Percentiles rank a stretch among this genome's conserved stretches.
Conservation (phyloP, 30 jellyfish, hydroid and myxozoan genomes). For the Aurelia coerulea region DNA sequence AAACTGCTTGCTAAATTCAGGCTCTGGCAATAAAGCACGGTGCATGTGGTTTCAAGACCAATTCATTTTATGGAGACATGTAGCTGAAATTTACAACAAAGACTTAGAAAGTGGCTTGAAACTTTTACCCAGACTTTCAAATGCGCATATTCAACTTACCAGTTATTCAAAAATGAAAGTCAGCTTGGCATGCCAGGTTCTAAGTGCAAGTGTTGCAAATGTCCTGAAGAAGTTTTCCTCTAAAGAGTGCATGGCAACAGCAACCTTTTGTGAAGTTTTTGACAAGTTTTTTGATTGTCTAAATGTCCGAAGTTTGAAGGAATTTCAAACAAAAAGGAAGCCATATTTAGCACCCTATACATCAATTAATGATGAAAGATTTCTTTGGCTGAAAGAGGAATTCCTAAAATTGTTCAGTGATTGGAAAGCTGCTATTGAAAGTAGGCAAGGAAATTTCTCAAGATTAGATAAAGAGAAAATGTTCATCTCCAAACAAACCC, state of each 20-base stretch:
- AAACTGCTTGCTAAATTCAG: constrained; percentile 36
- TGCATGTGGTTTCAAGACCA: constrained; percentile 69
- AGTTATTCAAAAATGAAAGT: constrained; percentile 69
- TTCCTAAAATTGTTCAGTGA: constrained; percentile 18
- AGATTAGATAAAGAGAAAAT: constrained; percentile 1
- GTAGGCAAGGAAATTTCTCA: constrained; percentile 9
- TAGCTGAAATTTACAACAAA: constrained; percentile 40
- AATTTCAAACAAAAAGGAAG: constrained; percentile 28
- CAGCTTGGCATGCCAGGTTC: constrained; percentile 68
- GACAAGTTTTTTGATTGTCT: constrained; percentile 53
- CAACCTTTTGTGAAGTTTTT: constrained; percentile 65
- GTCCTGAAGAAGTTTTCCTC: constrained; percentile 64
- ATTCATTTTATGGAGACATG: constrained; percentile 63
- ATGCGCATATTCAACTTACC: constrained; percentile 51
- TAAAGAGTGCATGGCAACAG: constrained; percentile 59
- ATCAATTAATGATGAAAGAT: constrained; percentile 35
- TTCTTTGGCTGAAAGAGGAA: constrained; percentile 27
- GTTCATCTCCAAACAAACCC: background rate
- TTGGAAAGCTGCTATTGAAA: constrained; percentile 25
- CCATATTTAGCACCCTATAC: constrained; percentile 50
- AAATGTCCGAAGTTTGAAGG: constrained; percentile 33
- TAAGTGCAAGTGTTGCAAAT: constrained; percentile 62
- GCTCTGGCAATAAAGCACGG: constrained; percentile 44
- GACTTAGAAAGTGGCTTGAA: constrained; percentile 74
- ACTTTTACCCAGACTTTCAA: constrained; percentile 48